Conservation (phyloP, 2,797 vertebrate genomes). For the Enteromius fasciolatus region DNA sequence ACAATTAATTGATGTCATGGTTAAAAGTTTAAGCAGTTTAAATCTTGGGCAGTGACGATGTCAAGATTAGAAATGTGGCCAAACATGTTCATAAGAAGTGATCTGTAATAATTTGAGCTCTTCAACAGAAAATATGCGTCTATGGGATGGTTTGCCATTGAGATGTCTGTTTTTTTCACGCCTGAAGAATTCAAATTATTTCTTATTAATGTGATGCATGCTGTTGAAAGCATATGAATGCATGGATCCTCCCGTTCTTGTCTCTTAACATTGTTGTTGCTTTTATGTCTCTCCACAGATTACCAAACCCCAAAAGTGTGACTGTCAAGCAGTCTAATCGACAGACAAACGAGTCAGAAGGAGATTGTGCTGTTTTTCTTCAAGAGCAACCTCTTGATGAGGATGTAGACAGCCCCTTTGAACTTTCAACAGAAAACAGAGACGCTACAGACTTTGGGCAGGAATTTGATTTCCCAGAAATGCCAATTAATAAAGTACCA, state of each 20-base stretch:
- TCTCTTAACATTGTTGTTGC: conserved; percentile 18
- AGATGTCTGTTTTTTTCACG: neutral
- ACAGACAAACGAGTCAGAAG: conserved; percentile 70
- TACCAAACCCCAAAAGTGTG: conserved; percentile 62
- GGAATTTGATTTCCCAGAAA: conserved; percentile 67
- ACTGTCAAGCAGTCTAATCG: conserved; percentile 55
- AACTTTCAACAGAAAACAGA: conserved; percentile 58
- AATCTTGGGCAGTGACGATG: neutral
- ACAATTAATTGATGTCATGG: neutral
- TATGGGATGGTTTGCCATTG: neutral
- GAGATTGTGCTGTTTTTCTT: conserved; percentile 77
- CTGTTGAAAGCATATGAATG: neutral
- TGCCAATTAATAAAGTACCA: conserved; percentile 65
- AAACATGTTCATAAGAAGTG: neutral
- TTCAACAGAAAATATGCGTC: neutral
- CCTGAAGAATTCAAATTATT: neutral
- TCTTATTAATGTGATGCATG: conserved; percentile 1
- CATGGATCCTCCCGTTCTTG: conserved; percentile 9
- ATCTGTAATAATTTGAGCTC: neutral
- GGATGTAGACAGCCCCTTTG: conserved; percentile 61
- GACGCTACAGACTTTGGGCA: conserved; percentile 76
- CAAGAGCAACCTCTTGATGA: conserved; percentile 70
- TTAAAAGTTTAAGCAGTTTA: neutral
- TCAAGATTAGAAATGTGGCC: neutral
- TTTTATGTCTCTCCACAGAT: conserved; percentile 59